Base-by-base conservation (phyloP, 2,797 vertebrate genomes). In the Micrastur ruficollis region DNA sequence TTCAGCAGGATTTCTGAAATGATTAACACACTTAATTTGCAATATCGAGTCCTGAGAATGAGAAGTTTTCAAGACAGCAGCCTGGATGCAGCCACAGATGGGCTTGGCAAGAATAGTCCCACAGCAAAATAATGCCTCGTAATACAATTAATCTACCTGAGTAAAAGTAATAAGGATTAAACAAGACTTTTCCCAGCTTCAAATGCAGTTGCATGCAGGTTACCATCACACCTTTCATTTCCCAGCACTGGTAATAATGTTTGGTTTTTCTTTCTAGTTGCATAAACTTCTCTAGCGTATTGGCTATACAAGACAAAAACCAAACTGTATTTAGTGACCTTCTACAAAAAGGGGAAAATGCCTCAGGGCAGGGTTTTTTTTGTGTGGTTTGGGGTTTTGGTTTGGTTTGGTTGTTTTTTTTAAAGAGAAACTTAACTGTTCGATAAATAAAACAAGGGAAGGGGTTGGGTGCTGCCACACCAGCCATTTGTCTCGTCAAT, bases 271-370 rank as follows among this genome's bases (percentile, higher is more conserved):
- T 49, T 50, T 36, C 16, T 40, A 74, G n/a, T 50, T 42, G 26
- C 50, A 19, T 27, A n/a, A 56, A 68, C 49, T 72, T 55, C 73
- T 82, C 81, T 52, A 44, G 71, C 71, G 46, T 12, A 46, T 42
- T 29, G 3, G 1, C 40, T 34, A 5, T 8, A 31, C 21, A 17
- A 55, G 29, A 84, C 62, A 34, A 81, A 79, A 92, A 65, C 20
- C 19, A 31, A 85, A 16, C 23, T 18, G 42, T 15, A 32, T 27
- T 50, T 6, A 19, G 42, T 63, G 86, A 90, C 92, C 66, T 89
- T 25, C 73, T 92, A 76, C 47, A 75, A 53, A 94, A 90, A 90
- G 46, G 90, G 92, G 86, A 96, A 96, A 94, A 66, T 1, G n/a
- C 93, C 81, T 62, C 88, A 11, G 82, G 91, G 68, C 31, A 46